Evolutionary conservation across 2,888 invertebrate genomes (phyloP), one percentile per base, ranked within the genome.

Genomic region (Incurvaria masculella): DNA sequence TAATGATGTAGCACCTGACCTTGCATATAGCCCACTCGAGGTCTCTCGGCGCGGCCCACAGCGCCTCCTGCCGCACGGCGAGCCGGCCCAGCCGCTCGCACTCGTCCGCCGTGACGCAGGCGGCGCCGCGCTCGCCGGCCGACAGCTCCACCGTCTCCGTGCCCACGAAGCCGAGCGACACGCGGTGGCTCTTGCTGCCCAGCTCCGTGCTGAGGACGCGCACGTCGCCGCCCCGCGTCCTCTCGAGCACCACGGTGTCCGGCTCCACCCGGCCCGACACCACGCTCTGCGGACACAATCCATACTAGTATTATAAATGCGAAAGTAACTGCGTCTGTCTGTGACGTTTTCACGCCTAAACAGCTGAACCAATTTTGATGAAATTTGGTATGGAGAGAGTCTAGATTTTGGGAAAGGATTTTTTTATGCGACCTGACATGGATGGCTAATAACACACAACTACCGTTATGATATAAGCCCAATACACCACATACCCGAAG

Each of bases 181-280:
- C 67, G 44, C 80, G 71, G 14, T 75, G 66, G 1, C 65, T 68
- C 63, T 90, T 86, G 1, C 69, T 67, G 1, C 86, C 86, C 8
- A 81, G 55, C n/a, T 62, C 61, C 8, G 69, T 68, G 27, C 68
- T 65, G 11, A 64, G 57, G 42, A 88, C 66, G 1, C 56, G 60
- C 2, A 89, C 59, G 2, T 65, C 56, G 17, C 72, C 71, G 16
- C 80, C 64, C 57, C 65, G 69, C 2, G 68, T 69, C 44, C 85
- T 78, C 8, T 69, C 65, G 3, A 91, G 61, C 14, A 80, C 72
- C 49, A 89, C 78, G 0, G 86, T 86, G 60, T 93, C 92, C 0
- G 93, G 92, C 57, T 91, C 91, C 1, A 86, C 81, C 42, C 80
- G 67, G 0, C 88, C 91, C 1, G 91, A 89, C 1, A 93, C 93